These are phyloP conservation scores for Rhegmatorhina hoffmannsi DNA, from an alignment of 2,113 vertebrate genomes.

Conservation along the genomic window DNA sequence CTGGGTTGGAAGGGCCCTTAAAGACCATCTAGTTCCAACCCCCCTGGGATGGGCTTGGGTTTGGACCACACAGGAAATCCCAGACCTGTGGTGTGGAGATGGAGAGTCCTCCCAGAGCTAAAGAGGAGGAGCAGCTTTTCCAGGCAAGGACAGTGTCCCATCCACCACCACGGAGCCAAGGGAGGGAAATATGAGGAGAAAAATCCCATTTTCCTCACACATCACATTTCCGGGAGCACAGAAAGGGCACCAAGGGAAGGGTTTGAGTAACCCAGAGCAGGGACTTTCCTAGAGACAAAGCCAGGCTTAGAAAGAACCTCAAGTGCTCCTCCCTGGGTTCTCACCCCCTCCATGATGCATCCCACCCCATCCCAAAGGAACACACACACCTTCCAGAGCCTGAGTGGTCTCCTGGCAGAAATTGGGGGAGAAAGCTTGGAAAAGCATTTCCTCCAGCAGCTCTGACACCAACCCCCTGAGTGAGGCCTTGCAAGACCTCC, in stretches of 20 bases:
- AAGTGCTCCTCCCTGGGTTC: not conserved
- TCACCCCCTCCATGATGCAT: rapidly evolving
- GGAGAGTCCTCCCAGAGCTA: not conserved
- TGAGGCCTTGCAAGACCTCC: not conserved
- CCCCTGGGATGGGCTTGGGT: not conserved
- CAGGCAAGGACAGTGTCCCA: not conserved
- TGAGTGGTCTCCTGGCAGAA: rapidly evolving
- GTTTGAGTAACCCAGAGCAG: not conserved
- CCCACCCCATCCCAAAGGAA: not conserved
- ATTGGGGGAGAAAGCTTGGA: rapidly evolving
- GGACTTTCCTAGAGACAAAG: not conserved
- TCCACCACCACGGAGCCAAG: rapidly evolving
- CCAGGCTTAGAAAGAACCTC: not conserved
- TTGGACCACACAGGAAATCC: not conserved
- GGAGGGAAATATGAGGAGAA: not conserved
- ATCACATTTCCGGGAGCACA: rapidly evolving
- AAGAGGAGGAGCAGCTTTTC: not conserved
- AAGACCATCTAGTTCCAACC: rapidly evolving
- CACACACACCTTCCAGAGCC: not conserved
- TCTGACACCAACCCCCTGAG: not conserved
- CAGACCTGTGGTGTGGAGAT: not conserved
- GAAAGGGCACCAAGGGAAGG: not conserved
- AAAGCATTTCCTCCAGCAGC: not conserved
- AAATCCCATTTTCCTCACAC: not conserved
- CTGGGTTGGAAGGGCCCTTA: not conserved